A percentile compares a stretch with the other conserved stretches of the same genome.
These are phyloP conservation scores for Podarcis cretensis DNA, from an alignment of 2,113 vertebrate species.

Conservation along the genomic window DNA sequence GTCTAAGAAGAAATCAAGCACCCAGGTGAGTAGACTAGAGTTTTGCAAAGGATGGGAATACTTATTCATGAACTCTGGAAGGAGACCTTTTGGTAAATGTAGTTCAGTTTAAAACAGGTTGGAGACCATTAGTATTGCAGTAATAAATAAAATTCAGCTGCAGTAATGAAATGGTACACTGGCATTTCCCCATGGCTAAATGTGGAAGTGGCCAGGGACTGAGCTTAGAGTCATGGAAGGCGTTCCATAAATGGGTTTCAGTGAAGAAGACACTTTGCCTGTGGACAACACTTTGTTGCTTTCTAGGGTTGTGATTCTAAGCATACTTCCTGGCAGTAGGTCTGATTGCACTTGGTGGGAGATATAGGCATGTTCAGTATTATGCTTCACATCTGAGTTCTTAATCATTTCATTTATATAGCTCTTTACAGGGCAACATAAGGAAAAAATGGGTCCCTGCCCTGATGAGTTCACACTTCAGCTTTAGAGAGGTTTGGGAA, in stretches of 20 bases:
- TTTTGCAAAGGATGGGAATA: accelerated
- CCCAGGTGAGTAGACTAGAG: conserved; percentile 65
- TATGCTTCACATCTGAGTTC: not conserved
- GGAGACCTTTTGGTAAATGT: not conserved
- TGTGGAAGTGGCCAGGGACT: not conserved
- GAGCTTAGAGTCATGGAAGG: not conserved
- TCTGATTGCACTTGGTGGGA: not conserved
- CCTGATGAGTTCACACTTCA: not conserved
- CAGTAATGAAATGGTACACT: too few species aligned
- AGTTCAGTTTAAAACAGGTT: not conserved
- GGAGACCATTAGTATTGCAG: not conserved
- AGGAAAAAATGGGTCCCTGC: not conserved
- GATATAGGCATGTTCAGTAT: not conserved
- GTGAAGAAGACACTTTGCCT: not conserved
- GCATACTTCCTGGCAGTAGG: not conserved
- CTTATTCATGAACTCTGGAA: not conserved
- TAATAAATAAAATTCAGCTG: not conserved
- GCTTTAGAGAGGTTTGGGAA: not conserved
- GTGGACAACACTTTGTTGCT: not conserved
- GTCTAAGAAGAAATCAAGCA: conserved; percentile 74
- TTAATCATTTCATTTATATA: not conserved
- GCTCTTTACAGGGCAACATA: not conserved
- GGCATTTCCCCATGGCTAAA: not conserved
- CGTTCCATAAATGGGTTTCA: not conserved
- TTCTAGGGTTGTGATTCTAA: not conserved